These are phyloP conservation scores for Limnephilus auricula DNA, from an alignment of 2,888 invertebrate species.

Conservation along the genomic window DNA sequence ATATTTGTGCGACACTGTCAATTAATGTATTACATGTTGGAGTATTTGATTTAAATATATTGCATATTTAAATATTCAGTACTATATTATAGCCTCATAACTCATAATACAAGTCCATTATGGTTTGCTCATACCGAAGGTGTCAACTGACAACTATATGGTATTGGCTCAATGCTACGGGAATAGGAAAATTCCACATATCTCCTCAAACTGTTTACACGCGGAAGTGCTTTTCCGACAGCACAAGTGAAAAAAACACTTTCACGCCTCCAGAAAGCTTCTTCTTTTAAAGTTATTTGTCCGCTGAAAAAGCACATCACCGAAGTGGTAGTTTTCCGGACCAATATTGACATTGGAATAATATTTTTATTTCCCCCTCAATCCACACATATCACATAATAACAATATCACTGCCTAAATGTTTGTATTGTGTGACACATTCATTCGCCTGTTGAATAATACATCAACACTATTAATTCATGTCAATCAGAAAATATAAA, in stretches of 20 bases:
- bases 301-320: conserved; percentile 3
- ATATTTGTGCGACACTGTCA: no score
- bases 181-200: background rate
- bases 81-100: no score
- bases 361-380: background rate
- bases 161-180: background rate
- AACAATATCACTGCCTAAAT: background rate
- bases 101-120: background rate
- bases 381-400: background rate
- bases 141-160: background rate
- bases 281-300: conserved; percentile 15
- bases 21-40: no score
- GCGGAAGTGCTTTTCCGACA: conserved; percentile 3
- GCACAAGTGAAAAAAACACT: background rate
- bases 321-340: background rate
- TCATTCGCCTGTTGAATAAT: background rate
- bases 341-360: background rate
- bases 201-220: conserved; percentile 24
- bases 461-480: background rate
- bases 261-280: background rate
- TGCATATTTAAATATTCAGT: no score
- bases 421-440: background rate
- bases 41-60: background rate
- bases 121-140: background rate
- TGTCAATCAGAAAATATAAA: background rate